Percentiles rank a stretch among this genome's conserved stretches.
These are phyloP conservation scores for Tinea semifulvella DNA, from an alignment of 2,888 invertebrate species.

Conservation along the genomic window DNA sequence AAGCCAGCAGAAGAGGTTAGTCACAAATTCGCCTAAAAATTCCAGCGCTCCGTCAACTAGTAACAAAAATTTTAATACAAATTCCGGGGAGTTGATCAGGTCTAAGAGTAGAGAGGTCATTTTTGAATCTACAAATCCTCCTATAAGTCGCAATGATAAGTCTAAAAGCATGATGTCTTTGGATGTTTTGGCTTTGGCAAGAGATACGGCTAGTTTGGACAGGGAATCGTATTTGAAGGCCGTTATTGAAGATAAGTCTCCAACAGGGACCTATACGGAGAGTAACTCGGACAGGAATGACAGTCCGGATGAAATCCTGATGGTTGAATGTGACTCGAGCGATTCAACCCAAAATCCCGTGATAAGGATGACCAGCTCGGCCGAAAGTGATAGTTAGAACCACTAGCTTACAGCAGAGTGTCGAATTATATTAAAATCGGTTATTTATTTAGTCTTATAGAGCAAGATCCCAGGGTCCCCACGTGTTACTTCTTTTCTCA, in stretches of 20 bases:
- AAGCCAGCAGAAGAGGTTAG: slow-evolving; percentile 62
- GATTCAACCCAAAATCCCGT: slow-evolving; percentile 57
- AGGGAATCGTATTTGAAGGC: slow-evolving; percentile 56
- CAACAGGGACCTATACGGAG: slow-evolving; percentile 54
- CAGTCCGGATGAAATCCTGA: slow-evolving; percentile 53
- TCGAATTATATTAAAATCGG: neutral
- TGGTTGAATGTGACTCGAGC: slow-evolving; percentile 60
- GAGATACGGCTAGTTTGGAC: slow-evolving; percentile 50
- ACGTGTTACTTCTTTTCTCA: too few species aligned
- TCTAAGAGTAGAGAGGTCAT: slow-evolving; percentile 49
- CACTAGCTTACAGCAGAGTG: neutral
- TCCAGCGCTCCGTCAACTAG: slow-evolving; percentile 52
- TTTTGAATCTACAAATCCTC: slow-evolving; percentile 42
- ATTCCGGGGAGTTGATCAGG: slow-evolving; percentile 28
- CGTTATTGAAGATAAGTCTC: slow-evolving; percentile 58
- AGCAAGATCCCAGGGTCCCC: too few species aligned
- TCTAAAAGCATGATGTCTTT: slow-evolving; percentile 61
- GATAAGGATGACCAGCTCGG: slow-evolving; percentile 57
- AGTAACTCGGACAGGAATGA: slow-evolving; percentile 58
- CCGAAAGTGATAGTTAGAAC: slow-evolving; percentile 39
- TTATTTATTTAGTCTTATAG: too few species aligned
- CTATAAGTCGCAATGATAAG: slow-evolving; percentile 44
- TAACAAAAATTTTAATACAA: slow-evolving; percentile 37
- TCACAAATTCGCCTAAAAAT: slow-evolving; percentile 42
- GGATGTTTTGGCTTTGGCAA: slow-evolving; percentile 49